phyloP scores from a whole-genome alignment of 2,797 vertebrate species.

The Acanthopagrus latus region DNA sequence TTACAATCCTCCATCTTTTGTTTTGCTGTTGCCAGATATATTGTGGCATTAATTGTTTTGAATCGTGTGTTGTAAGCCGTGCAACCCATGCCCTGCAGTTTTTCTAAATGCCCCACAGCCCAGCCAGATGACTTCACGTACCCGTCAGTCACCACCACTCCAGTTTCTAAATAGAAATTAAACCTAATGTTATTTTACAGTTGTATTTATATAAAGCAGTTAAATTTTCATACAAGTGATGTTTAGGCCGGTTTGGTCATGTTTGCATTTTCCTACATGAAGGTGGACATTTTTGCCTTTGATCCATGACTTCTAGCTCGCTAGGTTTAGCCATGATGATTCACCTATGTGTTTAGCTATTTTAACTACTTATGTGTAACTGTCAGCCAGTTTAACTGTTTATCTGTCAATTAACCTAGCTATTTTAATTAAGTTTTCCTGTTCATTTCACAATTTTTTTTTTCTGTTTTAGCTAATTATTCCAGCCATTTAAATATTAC shows the following conservation, averaged over 20 bases:
- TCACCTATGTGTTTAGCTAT: not conserved
- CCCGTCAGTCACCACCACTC: too few relatives aligned
- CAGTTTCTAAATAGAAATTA: not conserved
- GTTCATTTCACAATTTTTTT: not conserved
- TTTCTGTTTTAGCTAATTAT: not conserved
- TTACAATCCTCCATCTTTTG: conserved; percentile 27
- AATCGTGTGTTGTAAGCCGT: not conserved
- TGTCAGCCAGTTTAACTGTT: not conserved
- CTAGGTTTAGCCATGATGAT: not conserved
- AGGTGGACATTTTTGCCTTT: not conserved
- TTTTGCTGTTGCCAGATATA: conserved; percentile 24
- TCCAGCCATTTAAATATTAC: not conserved
- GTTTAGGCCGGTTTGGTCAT: not conserved
- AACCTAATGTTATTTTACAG: not conserved
- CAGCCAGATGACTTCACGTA: not conserved
- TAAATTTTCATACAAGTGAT: not conserved
- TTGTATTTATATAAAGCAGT: not conserved
- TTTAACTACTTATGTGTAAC: not conserved
- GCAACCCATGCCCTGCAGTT: not conserved
- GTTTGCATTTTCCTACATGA: not conserved
- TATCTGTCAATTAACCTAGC: too few relatives aligned
- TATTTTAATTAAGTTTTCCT: too few relatives aligned
- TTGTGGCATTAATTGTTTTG: conserved; percentile 11
- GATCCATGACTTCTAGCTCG: not conserved
- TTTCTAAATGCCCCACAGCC: not conserved